phyloP scores from a whole-genome alignment of 1,140 invertebrate species.

The Camponotus pennsylvanicus region DNA sequence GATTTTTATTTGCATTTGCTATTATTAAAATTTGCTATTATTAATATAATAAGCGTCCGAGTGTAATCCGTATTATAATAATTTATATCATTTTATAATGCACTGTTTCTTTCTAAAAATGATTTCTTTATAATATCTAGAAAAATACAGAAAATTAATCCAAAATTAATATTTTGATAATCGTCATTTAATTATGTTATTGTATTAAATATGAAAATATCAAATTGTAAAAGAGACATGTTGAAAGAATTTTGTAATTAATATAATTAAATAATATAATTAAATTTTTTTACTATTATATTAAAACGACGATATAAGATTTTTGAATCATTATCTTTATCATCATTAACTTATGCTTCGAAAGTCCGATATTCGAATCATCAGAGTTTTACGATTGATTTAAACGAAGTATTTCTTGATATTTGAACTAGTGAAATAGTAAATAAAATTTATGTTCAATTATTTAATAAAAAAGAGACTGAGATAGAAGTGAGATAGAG shows the following conservation, averaged over 20 bases:
- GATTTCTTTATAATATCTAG: not conserved
- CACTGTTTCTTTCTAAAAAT: not conserved
- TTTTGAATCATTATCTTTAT: not conserved
- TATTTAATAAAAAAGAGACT: not conserved
- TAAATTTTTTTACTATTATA: not conserved
- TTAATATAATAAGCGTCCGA: too few relatives aligned
- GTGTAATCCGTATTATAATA: too few relatives aligned
- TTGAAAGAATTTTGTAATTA: conserved; percentile 16
- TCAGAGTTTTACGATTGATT: not conserved
- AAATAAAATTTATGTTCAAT: not conserved
- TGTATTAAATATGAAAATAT: not conserved
- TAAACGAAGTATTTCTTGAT: conserved; percentile 10
- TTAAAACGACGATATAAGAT: conserved; percentile 15
- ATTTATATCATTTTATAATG: too few relatives aligned
- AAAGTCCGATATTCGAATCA: conserved; percentile 5
- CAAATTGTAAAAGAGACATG: not conserved
- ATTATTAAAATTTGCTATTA: not conserved
- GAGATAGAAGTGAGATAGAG: too few relatives aligned
- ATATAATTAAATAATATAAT: not conserved
- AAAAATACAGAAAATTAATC: not conserved
- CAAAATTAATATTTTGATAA: not conserved
- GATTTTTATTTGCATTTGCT: not conserved
- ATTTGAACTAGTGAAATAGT: conserved; percentile 25
- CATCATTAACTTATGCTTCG: not conserved
- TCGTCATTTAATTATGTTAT: not conserved